Percentiles rank a stretch among this genome's conserved stretches.
These are phyloP conservation scores for Watsonalla binaria DNA, from an alignment of 2,888 invertebrate genomes.

Conservation along the genomic window DNA sequence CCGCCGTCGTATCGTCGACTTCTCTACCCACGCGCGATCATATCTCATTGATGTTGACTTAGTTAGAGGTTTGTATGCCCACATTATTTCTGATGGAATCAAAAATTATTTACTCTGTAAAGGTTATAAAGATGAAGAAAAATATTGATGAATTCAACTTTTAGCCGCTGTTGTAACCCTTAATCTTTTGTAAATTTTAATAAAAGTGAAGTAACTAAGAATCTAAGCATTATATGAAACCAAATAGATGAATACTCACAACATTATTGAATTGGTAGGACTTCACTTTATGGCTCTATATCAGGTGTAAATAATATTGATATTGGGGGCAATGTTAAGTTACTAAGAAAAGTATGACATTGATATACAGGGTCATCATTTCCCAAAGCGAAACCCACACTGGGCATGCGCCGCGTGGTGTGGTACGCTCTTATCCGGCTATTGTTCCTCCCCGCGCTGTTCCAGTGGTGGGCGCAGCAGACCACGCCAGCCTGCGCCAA, in stretches of 20 bases:
- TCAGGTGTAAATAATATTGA: too few relatives aligned
- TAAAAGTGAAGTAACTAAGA: too few relatives aligned
- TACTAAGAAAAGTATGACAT: too few relatives aligned
- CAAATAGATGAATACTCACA: too few relatives aligned
- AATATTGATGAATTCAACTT: too few relatives aligned
- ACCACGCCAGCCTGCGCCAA: slow-evolving; percentile 87
- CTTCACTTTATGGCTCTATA: too few relatives aligned
- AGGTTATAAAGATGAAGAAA: not conserved
- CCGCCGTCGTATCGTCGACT: slow-evolving; percentile 86
- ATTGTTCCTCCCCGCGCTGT: slow-evolving; percentile 89
- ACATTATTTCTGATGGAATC: slow-evolving; percentile 1
- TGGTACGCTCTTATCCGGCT: slow-evolving; percentile 90
- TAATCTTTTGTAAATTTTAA: too few relatives aligned
- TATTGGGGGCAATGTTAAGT: too few relatives aligned
- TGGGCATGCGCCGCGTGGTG: slow-evolving; percentile 91
- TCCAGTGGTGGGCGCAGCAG: slow-evolving; percentile 94
- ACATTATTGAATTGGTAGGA: too few relatives aligned
- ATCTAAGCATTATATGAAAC: too few relatives aligned
- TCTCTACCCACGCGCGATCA: slow-evolving; percentile 90
- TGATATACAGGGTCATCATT: slow-evolving; percentile 89
- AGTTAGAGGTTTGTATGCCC: slow-evolving; percentile 86
- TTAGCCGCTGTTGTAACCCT: too few relatives aligned
- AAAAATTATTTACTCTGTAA: not conserved
- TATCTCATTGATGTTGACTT: slow-evolving; percentile 98
- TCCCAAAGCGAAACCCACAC: slow-evolving; percentile 96